Conservation (phyloP, 23 tunicate genomes). For the Oikopleura albicans region DNA sequence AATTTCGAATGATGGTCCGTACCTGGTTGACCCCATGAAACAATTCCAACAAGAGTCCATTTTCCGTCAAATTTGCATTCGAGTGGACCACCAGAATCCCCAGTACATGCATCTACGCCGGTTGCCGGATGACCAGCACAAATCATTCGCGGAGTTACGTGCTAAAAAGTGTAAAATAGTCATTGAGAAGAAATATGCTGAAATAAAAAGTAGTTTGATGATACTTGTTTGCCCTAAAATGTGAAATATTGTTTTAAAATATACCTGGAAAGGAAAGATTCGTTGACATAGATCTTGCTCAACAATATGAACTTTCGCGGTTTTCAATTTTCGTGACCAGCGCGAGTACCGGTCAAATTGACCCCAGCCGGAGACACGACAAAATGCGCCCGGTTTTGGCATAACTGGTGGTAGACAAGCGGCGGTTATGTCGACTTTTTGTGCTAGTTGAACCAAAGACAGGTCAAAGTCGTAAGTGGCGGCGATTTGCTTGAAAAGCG, state of each 20-base stretch:
- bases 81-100: neutral
- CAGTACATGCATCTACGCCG: neutral
- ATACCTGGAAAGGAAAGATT: neutral
- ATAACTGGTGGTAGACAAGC: neutral
- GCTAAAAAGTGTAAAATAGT: no score
- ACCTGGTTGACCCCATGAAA: neutral
- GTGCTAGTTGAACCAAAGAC: neutral
- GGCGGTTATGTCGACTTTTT: neutral
- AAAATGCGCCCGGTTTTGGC: neutral
- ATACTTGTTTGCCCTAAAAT: no score
- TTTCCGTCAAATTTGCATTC: neutral
- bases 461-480: neutral
- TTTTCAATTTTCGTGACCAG: neutral
- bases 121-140: neutral
- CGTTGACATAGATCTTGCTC: neutral
- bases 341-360: neutral
- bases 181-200: no score
- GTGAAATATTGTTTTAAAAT: no score
- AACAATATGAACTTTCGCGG: neutral
- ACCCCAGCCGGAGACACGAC: neutral
- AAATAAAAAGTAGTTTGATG: no score
- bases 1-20: no score
- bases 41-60: neutral
- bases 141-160: neutral
- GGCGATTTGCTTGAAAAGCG: neutral